These are phyloP conservation scores for Drosophila sturtevanti DNA, from an alignment of 1,140 invertebrate genomes.

Conservation along the genomic window DNA sequence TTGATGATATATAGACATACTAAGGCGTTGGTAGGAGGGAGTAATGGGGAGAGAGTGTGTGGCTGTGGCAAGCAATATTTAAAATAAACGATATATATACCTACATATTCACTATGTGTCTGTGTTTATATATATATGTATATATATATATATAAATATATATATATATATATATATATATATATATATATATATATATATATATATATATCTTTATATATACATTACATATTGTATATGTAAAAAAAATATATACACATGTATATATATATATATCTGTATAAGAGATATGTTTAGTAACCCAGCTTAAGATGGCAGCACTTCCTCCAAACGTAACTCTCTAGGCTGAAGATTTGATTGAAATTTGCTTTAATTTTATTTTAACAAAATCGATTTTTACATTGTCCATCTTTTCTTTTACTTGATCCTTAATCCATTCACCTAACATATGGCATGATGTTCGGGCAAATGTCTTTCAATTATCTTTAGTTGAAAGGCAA, in stretches of 20 bases:
- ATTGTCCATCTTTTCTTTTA: not conserved
- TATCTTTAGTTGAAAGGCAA: not conserved
- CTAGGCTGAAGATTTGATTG: not conserved
- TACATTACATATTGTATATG: too few relatives aligned
- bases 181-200: slow-evolving; percentile 17
- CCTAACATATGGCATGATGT: not conserved
- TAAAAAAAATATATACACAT: slow-evolving; percentile 21
- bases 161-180: slow-evolving; percentile 5
- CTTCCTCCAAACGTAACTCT: not conserved
- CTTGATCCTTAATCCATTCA: not conserved
- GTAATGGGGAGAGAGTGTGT: slow-evolving; percentile 10
- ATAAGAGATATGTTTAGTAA: slow-evolving; percentile 9
- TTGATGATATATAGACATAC: slow-evolving; percentile 82
- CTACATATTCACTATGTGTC: slow-evolving; percentile 25
- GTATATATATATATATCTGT: not conserved
- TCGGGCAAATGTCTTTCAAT: not conserved
- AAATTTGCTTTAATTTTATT: not conserved
- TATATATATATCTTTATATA: not conserved
- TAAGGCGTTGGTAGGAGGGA: slow-evolving; percentile 1
- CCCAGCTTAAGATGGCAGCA: not conserved
- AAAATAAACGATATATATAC: slow-evolving; percentile 17
- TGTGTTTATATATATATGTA: slow-evolving; percentile 26
- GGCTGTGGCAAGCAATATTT: slow-evolving; percentile 58
- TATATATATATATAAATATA: slow-evolving; percentile 26
- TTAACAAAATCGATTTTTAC: not conserved